Evolutionary conservation across 2,888 invertebrate species (phyloP), one percentile per base, ranked within the genome.

Genomic region (Melieria picta): DNA sequence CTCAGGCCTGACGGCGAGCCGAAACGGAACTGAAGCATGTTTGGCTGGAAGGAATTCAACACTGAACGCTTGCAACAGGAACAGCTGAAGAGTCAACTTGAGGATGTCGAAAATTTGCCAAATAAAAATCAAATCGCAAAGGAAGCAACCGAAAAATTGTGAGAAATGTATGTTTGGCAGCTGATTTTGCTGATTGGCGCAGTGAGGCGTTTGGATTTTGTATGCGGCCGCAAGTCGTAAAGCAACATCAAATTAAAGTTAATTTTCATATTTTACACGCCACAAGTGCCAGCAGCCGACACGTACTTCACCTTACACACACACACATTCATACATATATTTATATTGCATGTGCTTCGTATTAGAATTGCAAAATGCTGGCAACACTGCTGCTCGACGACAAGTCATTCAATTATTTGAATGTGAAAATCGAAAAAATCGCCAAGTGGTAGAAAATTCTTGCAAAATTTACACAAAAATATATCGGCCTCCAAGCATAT

Each of bases 191-290:
- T 50, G 11, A 30, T 30, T 74, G 69, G 82, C 82, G 82, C 80
- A 82, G 81, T 80, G 79, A 80, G 79, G 81, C 81, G 79, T 30
- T 30, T 30, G 30, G 30, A 30, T 30, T 30, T 30, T 30, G 30
- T 30, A 30, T 30, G 30, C 30, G 30, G 30, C 30, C 30, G 30
- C 30, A 30, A 30, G 30, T 30, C 30, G 30, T 42, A 42, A 47
- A 47, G 30, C 65, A 72, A 58, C 61, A 72, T 64, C 52, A 75
- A 75, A 79, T 82, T 81, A 79, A 80, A 81, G 80, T 76, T 80
- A 82, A 81, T 81, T 82, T 81, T 82, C 81, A 82, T 81, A 82
- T 82, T 82, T 80, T 79, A 79, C 82, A 78, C 79, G 78, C 76
- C 73, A 42, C 56, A 55, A 16, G 11, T 5, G 30, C 45, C 52